Base-by-base conservation (phyloP, 2,797 vertebrate species). In the Hydrophis major region DNA sequence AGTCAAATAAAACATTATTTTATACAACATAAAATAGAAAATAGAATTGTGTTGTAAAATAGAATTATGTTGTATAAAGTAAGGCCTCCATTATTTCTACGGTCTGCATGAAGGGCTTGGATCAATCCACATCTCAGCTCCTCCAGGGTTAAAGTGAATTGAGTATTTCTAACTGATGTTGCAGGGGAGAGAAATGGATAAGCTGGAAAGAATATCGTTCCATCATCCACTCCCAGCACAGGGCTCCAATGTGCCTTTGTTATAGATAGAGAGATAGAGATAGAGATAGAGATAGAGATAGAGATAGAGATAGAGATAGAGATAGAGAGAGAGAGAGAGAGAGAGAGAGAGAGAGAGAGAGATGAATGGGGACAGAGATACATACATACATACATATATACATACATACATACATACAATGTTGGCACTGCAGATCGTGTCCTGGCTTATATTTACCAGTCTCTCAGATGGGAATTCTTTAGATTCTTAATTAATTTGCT, bases 401-500 rank as follows among this genome's bases (percentile, higher is more conserved):
- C 50, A 50, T 7, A 53, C 8, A 53, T 10, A 50, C 50, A 53
- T 8, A 53, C 8, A 53, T 10, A 66, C 92, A 92, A 83, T 86
- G 78, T 74, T 8, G 0, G 0, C 59, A 86, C 53, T 57, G 20
- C 4, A 14, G 69, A 59, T 89, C 13, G 69, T 0, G 0, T 87
- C 86, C 93, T 87, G 88, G 91, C 78, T 37, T 78, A 61, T 86
- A 83, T 86, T 88, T 87, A 92, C 57, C 57, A 89, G 20, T 1
- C 90, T 93, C 93, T 87, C 90, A 13, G 83, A 28, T 2, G 1
- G 87, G 89, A 94, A 69, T 55, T 56, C 90, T 92, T 78, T 22
- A 61, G 92, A 53, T 95, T 92, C 90, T 90, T 91, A 95, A 94
- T 74, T 42, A 89, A 92, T 91, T 50, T 93, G 93, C 90, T 93